Conservation (phyloP, 1,140 invertebrate genomes). For the Chironomus striatipennis region DNA sequence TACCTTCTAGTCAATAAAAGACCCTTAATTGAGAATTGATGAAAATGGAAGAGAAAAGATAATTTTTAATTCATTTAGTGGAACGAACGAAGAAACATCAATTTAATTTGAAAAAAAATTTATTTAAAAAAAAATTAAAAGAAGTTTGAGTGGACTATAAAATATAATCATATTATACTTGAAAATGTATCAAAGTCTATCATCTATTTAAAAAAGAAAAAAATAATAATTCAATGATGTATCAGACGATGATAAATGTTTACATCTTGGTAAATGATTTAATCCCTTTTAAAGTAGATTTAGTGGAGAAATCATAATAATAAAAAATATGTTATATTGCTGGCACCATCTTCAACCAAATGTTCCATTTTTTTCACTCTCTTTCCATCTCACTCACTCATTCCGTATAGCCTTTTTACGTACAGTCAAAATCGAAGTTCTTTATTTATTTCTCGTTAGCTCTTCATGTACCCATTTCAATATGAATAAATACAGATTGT, state of each 20-base stretch:
- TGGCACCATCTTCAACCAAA: not conserved
- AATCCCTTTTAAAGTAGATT: slow-evolving; percentile 14
- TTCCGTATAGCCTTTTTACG: no score
- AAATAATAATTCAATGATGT: slow-evolving; percentile 15
- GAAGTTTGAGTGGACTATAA: not conserved
- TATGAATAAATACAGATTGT: slow-evolving; percentile 29
- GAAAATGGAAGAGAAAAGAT: not conserved
- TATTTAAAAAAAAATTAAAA: not conserved
- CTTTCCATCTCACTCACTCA: no score
- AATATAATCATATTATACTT: slow-evolving; percentile 6
- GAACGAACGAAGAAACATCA: not conserved
- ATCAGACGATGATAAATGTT: slow-evolving; percentile 22
- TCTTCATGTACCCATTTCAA: slow-evolving; percentile 12
- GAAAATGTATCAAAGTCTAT: not conserved
- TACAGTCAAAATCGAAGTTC: not conserved
- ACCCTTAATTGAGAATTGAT: not conserved
- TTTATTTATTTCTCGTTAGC: slow-evolving; percentile 14
- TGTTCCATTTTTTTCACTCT: not conserved
- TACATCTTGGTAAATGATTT: slow-evolving; percentile 16
- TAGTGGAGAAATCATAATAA: not conserved
- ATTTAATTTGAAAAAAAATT: not conserved
- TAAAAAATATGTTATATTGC: no score
- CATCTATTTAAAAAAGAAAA: not conserved
- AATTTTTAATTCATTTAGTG: slow-evolving; percentile 14
- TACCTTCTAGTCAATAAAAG: no score